Evolutionary conservation across 1,140 invertebrate species (phyloP).

Genomic region (Condylostylus longicornis): DNA sequence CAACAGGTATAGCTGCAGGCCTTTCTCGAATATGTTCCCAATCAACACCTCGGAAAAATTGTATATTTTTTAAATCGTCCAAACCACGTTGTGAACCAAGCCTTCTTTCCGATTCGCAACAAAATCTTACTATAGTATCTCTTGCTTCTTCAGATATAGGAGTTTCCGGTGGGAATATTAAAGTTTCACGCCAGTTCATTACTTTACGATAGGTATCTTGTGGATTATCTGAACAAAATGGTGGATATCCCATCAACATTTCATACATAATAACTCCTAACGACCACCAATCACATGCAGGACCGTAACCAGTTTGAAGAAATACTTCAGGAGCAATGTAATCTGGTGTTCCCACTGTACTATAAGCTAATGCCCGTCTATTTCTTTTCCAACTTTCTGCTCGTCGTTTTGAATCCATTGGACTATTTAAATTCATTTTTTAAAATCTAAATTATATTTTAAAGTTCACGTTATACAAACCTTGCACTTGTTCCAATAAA

Average conservation of each 20-base stretch:
- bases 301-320: slow-evolving; percentile 92
- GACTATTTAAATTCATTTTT: slow-evolving; percentile 35
- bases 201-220: slow-evolving; percentile 99
- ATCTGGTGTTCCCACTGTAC: slow-evolving; percentile 98
- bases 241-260: slow-evolving; percentile 99
- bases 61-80: slow-evolving; percentile 70
- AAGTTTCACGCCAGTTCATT: slow-evolving; percentile 97
- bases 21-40: slow-evolving; percentile 94
- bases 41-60: slow-evolving; percentile 85
- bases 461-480: slow-evolving; percentile 8
- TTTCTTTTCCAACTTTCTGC: slow-evolving; percentile 98
- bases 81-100: slow-evolving; percentile 80
- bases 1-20: slow-evolving; percentile 92
- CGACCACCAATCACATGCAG: slow-evolving; percentile 98
- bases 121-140: slow-evolving; percentile 78
- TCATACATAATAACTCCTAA: slow-evolving; percentile 99
- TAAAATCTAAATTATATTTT: slow-evolving; percentile 1
- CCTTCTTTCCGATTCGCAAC: slow-evolving; percentile 82
- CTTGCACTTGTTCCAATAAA: slow-evolving; percentile 41
- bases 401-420: slow-evolving; percentile 89
- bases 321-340: slow-evolving; percentile 94
- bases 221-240: slow-evolving; percentile 98
- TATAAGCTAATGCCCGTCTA: slow-evolving; percentile 78
- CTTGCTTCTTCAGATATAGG: slow-evolving; percentile 91
- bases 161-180: slow-evolving; percentile 96